Conservation (phyloP, 2,888 invertebrate genomes). For the Aphodius granarius region DNA sequence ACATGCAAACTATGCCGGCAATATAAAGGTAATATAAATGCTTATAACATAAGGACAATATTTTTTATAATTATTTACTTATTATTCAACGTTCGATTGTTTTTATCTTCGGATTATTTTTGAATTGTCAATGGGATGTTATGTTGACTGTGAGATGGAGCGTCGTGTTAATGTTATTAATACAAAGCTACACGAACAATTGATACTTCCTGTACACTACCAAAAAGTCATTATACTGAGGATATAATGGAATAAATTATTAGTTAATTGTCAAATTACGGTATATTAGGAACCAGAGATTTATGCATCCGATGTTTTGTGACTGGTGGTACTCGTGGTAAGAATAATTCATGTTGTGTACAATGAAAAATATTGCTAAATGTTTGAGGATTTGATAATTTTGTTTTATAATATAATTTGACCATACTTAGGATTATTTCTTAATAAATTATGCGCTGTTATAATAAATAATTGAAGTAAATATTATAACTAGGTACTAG, state of each 20-base stretch:
- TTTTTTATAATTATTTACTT: not conserved
- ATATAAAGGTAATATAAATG: conserved; percentile 11
- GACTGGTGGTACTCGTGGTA: not conserved
- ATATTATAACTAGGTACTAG: too few relatives aligned
- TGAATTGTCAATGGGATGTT: conserved; percentile 3
- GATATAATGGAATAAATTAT: not conserved
- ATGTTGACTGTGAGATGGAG: not conserved
- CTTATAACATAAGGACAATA: conserved; percentile 2
- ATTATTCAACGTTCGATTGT: not conserved
- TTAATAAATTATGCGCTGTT: not conserved
- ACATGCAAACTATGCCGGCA: not conserved
- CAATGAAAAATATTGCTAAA: not conserved
- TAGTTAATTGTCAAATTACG: not conserved
- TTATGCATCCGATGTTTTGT: not conserved
- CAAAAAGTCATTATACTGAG: conserved; percentile 11
- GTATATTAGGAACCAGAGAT: not conserved
- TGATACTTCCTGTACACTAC: conserved; percentile 7
- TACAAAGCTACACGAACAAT: not conserved
- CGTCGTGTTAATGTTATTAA: conserved; percentile 1
- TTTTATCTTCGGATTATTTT: not conserved
- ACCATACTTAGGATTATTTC: too few relatives aligned
- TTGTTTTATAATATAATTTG: not conserved
- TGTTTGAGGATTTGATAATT: not conserved
- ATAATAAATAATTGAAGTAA: too few relatives aligned
- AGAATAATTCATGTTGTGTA: not conserved